phyloP scores from a whole-genome alignment of 2,797 vertebrate genomes.

The Poecile montanus region DNA sequence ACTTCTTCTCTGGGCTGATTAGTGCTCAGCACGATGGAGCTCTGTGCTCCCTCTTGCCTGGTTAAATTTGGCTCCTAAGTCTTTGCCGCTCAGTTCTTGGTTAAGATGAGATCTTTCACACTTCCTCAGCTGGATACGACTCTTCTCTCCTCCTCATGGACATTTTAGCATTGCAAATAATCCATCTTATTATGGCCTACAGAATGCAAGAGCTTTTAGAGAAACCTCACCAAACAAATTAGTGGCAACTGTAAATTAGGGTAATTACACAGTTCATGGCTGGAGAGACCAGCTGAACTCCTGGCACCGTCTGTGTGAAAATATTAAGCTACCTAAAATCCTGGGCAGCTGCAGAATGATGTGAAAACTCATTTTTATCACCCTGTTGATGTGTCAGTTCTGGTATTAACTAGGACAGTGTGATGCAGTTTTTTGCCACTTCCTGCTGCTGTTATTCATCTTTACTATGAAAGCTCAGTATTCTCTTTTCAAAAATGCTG shows the following conservation, averaged over 20 bases:
- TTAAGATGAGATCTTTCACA: neutral
- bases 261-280: neutral
- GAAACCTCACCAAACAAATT: neutral
- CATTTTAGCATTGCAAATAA: neutral
- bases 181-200: neutral
- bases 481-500: neutral
- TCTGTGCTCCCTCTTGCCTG: neutral
- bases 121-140: neutral
- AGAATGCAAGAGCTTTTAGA: neutral
- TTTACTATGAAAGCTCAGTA: neutral
- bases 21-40: neutral
- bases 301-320: neutral
- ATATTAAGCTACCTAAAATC: neutral
- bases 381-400: neutral
- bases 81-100: neutral
- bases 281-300: neutral
- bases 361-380: neutral
- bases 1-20: neutral
- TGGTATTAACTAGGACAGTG: slow-evolving; percentile 11
- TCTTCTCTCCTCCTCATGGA: neutral
- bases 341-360: neutral
- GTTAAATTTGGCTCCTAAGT: neutral
- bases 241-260: neutral
- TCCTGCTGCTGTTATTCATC: neutral
- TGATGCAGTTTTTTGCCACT: neutral